Percentiles rank a stretch among this genome's conserved stretches.
phyloP scores from a whole-genome alignment of 2,113 vertebrate genomes.

The Neomonachus schauinslandi region DNA sequence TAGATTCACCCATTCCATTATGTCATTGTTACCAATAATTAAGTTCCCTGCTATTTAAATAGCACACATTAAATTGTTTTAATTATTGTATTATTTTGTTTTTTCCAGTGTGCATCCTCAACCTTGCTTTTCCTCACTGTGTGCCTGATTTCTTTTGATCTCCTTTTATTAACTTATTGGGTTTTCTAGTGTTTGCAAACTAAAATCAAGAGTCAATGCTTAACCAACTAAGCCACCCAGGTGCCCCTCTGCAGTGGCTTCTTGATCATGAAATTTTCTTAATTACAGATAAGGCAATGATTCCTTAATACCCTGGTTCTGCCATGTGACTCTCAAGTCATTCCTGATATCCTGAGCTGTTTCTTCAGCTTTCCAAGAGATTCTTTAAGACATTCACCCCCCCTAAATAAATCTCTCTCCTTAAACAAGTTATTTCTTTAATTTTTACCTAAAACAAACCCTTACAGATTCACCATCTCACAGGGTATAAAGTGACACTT shows the following conservation, averaged over 20 bases:
- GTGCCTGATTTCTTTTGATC: conserved; percentile 2
- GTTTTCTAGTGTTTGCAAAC: neutral
- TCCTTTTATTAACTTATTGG: neutral
- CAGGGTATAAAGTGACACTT: neutral
- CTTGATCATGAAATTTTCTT: neutral
- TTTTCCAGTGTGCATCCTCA: neutral
- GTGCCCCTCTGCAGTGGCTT: neutral
- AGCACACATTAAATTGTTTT: neutral
- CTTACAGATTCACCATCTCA: neutral
- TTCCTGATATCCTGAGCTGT: neutral
- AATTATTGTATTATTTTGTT: neutral
- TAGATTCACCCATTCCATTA: neutral
- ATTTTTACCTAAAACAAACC: neutral
- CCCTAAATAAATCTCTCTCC: neutral
- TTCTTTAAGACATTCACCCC: neutral
- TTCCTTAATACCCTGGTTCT: neutral
- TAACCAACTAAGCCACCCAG: neutral
- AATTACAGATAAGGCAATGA: neutral
- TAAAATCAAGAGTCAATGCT: neutral
- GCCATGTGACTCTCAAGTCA: neutral
- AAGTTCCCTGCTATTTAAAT: neutral
- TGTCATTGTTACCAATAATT: neutral
- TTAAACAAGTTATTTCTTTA: neutral
- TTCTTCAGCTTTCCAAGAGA: neutral
- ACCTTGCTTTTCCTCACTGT: neutral